Percentiles rank a stretch among this genome's conserved stretches.
phyloP scores from a whole-genome alignment of 2,797 vertebrate genomes.

The Chromobotia macracanthus region DNA sequence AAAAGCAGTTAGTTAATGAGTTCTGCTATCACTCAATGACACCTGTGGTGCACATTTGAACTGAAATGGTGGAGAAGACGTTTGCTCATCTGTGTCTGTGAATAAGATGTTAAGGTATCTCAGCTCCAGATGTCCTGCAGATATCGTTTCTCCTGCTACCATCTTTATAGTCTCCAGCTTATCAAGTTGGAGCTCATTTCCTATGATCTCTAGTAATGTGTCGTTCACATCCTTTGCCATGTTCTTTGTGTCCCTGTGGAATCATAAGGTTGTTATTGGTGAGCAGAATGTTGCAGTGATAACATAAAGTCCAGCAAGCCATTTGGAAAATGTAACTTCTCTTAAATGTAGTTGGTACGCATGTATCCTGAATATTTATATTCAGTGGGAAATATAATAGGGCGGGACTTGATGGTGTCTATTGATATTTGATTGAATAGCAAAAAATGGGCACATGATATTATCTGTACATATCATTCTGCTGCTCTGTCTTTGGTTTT shows the following conservation, averaged over 20 bases:
- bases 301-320: background rate
- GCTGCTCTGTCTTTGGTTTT: background rate
- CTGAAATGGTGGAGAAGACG: background rate
- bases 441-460: background rate
- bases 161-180: slow-evolving; percentile 88
- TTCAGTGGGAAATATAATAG: background rate
- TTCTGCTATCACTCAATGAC: slow-evolving; percentile 11
- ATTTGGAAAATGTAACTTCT: background rate
- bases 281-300: background rate
- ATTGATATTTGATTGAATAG: background rate
- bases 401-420: background rate
- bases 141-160: slow-evolving; percentile 85
- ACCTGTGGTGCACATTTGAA: slow-evolving; percentile 6
- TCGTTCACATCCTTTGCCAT: slow-evolving; percentile 92
- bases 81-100: background rate
- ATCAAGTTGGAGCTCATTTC: slow-evolving; percentile 77
- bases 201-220: slow-evolving; percentile 82
- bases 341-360: background rate
- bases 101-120: slow-evolving; percentile 54
- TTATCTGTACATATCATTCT: background rate
- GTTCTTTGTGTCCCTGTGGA: slow-evolving; percentile 89
- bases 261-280: background rate
- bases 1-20: slow-evolving; percentile 20
- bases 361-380: background rate
- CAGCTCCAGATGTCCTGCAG: slow-evolving; percentile 94